Evolutionary conservation across 1,140 invertebrate species (phyloP), one percentile per base, ranked within the genome.

Genomic region (Drosophila burlai): DNA sequence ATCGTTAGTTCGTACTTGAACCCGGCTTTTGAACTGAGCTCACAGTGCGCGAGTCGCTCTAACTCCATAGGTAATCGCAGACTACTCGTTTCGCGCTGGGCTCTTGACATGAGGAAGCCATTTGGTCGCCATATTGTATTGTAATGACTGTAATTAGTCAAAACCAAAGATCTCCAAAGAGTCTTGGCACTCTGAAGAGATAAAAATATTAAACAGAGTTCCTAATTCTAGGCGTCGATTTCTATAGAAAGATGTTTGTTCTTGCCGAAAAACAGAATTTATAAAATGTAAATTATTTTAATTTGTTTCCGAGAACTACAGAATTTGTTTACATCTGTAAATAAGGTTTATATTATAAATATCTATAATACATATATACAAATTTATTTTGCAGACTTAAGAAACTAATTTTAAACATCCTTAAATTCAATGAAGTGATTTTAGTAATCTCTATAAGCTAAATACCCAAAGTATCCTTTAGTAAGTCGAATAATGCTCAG

Each of bases 141-240:
- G 71, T 74, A 73, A 74, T 74, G 71, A 74, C 67, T 61, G 68
- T 73, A 74, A 74, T 74, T 74, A 74, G 68, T 74, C 38, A 46
- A 9, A 73, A 13, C 67, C 38, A n/a, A 47, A 60, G 47, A 50
- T 54, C 18, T 5, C n/a, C 29, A 16, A 21, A 29, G 36, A 36
- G 52, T 49, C n/a, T 15, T 34, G 34, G 9, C 29, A 38, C n/a
- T 31, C 6, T 2, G 13, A 45, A 11, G 13, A 26, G 5, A 16
- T 24, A 4, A 15, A 49, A 42, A 18, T 18, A 40, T 59, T 38
- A 24, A 38, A 2, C 15, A 24, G 7, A 38, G 43, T 24, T 40
- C 26, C 49, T 34, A 47, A 15, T 58, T 40, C 26, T 29, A 24
- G 45, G 8, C 4, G 9, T n/a, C 4, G 47, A n/a, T 50, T n/a